Base-by-base conservation (phyloP, 2,888 invertebrate species). In the Protophormia terraenovae region DNA sequence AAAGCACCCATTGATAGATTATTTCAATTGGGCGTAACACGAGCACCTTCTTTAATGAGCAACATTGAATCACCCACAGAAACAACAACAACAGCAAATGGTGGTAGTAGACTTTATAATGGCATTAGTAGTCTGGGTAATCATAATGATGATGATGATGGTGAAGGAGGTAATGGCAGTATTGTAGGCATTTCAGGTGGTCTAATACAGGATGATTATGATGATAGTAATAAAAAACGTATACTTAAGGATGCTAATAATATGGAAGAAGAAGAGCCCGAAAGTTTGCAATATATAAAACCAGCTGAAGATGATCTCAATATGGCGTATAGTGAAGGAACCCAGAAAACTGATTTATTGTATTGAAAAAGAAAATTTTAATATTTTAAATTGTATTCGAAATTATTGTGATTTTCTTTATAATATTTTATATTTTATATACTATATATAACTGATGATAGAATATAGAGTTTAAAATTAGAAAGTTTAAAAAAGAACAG, bases 21-120 rank as follows among this genome's bases (percentile, higher is more conserved):
- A 84, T 97, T 97, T 94, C 95, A 96, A 93, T 94, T 97, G 86
- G 97, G 97, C 72, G 95, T 97, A 80, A 96, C 96, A 87, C 94
- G 96, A 89, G 94, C 94, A 88, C 93, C 92, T 87, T 93, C 87
- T 41, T 81, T 86, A 38, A 66, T 83, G 35, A 82, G 80, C 38
- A 79, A 83, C n/a, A n/a, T n/a, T 72, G 60, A 84, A 69, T 82
- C 86, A 12, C 87, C 89, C 41, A 62, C 84, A 47, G 86, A 86
- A 19, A 66, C 87, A 22, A 85, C 86, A 64, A 75, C 81, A 83
- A 86, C 84, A 82, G 71, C 71, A 64, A 84, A 80, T 77, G 87
- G 67, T 50, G 27, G 32, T 47, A 12, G 50, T 79, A 71, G 45
- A 69, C 27, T 38, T 83, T 60, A 86, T 66, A 87, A 81, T 86